Base-by-base conservation (phyloP, 2,888 invertebrate genomes). In the Drosophila buzzatii region DNA sequence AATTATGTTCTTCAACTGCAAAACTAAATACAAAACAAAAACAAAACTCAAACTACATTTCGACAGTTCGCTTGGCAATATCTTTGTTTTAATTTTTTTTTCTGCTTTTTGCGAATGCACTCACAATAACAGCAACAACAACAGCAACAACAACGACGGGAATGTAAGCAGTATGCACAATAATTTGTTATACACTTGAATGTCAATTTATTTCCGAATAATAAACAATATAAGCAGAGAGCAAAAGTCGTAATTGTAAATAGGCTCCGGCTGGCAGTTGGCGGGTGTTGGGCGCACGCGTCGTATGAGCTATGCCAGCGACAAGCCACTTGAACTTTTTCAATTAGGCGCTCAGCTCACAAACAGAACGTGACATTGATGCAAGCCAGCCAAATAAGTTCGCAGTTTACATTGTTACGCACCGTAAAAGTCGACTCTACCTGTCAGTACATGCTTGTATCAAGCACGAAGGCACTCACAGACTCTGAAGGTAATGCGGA, bases 1-100 rank as follows among this genome's bases (percentile, higher is more conserved):
- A 88, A 81, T 81, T 85, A 85, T 78, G 81, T 81, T 73, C 72
- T 51, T 67, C 74, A 88, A 85, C 88, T 85, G 83, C 83, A 88
- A 85, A 85, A 83, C 81, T 83, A 80, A 79, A 72, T 71, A 27
- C 47, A 70, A 76, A 49, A 51, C 49, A 82, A 66, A 76, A 76
- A 65, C 57, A 57, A 55, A 74, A 66, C 63, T 72, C 76, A 27
- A 70, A 71, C 71, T 72, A 70, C 68, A 79, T 70, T 73, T 67
- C 58, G 45, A 66, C 52, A 45, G 58, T 65, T 42, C 64, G 55
- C 44, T 56, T 70, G 52, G 41, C 31, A 39, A 23, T 49, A 60
- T 27, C n/a, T 62, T 47, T 65, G 55, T 53, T 59, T 56, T 47
- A 56, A 45, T 67, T 27, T 37, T 56, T 57, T 42, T 35, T 42